Base-by-base conservation (phyloP, 2,888 invertebrate genomes). In the Cheilosia grossa region DNA sequence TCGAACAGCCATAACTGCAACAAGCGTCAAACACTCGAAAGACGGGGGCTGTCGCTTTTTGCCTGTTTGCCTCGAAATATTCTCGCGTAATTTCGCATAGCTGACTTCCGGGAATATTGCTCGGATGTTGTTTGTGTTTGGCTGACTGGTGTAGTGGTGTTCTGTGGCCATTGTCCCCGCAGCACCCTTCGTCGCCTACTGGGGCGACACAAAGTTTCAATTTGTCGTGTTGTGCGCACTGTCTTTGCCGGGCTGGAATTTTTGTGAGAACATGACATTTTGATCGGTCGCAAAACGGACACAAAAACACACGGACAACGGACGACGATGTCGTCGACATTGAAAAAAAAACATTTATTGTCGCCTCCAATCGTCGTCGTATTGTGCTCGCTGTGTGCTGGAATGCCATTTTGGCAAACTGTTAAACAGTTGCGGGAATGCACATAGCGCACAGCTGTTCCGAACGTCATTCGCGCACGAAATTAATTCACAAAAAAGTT, bases 81-180 rank as follows among this genome's bases (percentile, higher is more conserved):
- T 85, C 72, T 85, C 86, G 86, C 86, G 80, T 86, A 82, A 86
- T 73, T 77, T 86, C 85, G 82, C 86, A 82, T 86, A 86, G 82
- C 73, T 78, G 47, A 86, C 86, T 86, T 86, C 86, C 86, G 86
- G 86, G 86, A 86, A 86, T 82, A 86, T 82, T 59, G 64, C 49
- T 30, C 33, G n/a, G 54, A 63, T 63, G 53, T 47, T 37, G 37
- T 37, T 67, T 21, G 30, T 30, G 30, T 9, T 30, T 30, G 27
- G 69, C 21, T 27, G 17, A 13, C 40, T 30, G 30, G 30, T 30
- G 30, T 30, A 30, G 30, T 59, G 51, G 9, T 53, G 58, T 24
- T 17, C 30, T n/a, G 4, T 15, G 47, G 21, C 21, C 69, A 33
- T 19, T 49, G 42, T n/a, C n/a, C 51, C 72, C 10, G 54, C 44